A percentile compares a stretch with the other conserved stretches of the same genome.
Evolutionary conservation across 2,888 invertebrate genomes (phyloP).

Genomic region (Pristionchus mayeri): DNA sequence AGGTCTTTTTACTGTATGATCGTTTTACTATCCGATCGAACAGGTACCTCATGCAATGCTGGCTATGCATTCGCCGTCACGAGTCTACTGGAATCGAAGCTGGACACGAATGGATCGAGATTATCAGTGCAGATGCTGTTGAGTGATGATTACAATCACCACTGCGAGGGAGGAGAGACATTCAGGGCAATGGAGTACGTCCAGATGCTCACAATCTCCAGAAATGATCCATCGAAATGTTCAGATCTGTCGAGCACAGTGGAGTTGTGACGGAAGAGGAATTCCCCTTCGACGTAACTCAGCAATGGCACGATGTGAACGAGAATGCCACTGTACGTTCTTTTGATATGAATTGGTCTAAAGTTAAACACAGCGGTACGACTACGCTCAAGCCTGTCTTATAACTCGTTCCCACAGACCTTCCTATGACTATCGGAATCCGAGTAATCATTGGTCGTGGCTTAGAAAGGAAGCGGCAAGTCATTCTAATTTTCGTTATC

Average conservation of each 20-base stretch:
- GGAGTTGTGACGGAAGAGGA: background rate
- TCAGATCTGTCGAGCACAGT: background rate
- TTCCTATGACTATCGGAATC: background rate
- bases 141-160: background rate
- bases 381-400: background rate
- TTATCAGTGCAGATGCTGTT: background rate
- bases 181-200: background rate
- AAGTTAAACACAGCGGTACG: background rate
- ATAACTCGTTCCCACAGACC: background rate
- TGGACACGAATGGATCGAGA: background rate
- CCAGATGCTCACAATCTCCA: no score
- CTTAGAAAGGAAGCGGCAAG: background rate
- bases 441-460: background rate
- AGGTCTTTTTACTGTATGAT: background rate
- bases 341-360: background rate
- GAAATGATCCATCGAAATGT: background rate
- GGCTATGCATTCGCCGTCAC: background rate
- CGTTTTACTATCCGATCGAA: background rate
- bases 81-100: background rate
- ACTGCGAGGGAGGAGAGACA: constrained; percentile 3
- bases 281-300: background rate
- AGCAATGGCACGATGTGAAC: background rate
- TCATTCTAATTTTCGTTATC: background rate
- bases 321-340: background rate
- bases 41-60: background rate